Percentiles rank a stretch among this genome's conserved stretches.
Conservation (phyloP, 2,797 vertebrate genomes). For the Pteronotus mesoamericanus region DNA sequence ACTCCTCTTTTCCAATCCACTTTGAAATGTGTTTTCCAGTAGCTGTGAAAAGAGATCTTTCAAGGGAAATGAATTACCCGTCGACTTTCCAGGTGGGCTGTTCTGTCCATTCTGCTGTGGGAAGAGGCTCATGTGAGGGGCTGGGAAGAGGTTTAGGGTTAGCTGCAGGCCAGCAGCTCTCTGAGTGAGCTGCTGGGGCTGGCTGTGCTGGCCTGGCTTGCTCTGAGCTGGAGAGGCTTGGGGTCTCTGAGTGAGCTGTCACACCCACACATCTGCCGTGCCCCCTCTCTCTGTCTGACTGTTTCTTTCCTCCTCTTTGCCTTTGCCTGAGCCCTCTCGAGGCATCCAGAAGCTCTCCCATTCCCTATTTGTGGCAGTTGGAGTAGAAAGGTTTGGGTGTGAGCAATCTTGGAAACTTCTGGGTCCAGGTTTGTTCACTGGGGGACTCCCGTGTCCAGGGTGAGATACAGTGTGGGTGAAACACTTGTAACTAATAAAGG, state of each 20-base stretch:
- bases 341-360: background rate
- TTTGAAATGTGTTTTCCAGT: slow-evolving; percentile 53
- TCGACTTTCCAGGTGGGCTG: background rate
- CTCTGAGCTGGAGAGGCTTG: background rate
- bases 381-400: background rate
- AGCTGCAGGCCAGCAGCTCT: background rate
- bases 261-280: background rate
- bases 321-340: background rate
- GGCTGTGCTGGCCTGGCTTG: background rate
- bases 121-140: background rate
- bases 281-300: background rate
- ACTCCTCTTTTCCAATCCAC: slow-evolving; percentile 39
- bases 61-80: background rate
- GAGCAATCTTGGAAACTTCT: background rate
- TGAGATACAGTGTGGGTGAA: background rate
- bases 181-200: background rate
- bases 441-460: background rate
- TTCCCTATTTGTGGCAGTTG: background rate
- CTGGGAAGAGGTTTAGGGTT: background rate
- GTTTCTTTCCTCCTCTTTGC: background rate
- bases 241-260: background rate
- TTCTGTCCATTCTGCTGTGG: background rate
- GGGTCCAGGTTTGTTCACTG: background rate
- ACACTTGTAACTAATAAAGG: background rate
- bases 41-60: slow-evolving; percentile 47